These are phyloP conservation scores for Coenonympha glycerion DNA, from an alignment of 2,888 invertebrate species.

Conservation along the genomic window DNA sequence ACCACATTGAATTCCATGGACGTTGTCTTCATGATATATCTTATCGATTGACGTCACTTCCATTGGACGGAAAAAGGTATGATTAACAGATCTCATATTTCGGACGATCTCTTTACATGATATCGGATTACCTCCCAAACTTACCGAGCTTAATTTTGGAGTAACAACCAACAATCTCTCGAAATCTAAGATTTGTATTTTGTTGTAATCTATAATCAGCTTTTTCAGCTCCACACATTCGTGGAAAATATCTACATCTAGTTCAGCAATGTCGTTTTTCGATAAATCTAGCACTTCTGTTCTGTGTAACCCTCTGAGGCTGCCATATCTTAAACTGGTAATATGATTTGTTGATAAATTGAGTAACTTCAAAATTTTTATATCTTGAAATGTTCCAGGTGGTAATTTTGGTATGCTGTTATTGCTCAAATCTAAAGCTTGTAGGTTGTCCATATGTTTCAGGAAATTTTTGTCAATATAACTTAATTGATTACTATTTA, in stretches of 20 bases:
- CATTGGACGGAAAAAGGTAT: slow-evolving; percentile 34
- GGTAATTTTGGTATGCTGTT: slow-evolving; percentile 47
- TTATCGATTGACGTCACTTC: slow-evolving; percentile 60
- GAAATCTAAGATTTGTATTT: slow-evolving; percentile 51
- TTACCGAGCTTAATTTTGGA: slow-evolving; percentile 48
- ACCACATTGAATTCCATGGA: slow-evolving; percentile 63
- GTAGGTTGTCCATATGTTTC: slow-evolving; percentile 42
- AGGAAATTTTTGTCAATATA: slow-evolving; percentile 45
- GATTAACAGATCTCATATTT: slow-evolving; percentile 41
- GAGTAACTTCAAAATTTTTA: slow-evolving; percentile 49
- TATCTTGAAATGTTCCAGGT: slow-evolving; percentile 56
- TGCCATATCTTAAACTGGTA: slow-evolving; percentile 50
- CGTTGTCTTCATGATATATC: slow-evolving; percentile 64
- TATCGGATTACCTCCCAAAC: slow-evolving; percentile 62
- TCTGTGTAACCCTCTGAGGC: slow-evolving; percentile 52
- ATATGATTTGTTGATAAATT: slow-evolving; percentile 56
- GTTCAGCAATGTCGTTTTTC: slow-evolving; percentile 43
- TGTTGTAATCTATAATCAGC: slow-evolving; percentile 59
- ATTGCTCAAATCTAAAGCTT: slow-evolving; percentile 50
- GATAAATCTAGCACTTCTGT: slow-evolving; percentile 57
- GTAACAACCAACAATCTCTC: slow-evolving; percentile 43
- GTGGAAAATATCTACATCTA: slow-evolving; percentile 59
- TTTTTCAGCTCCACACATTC: slow-evolving; percentile 53
- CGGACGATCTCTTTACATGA: slow-evolving; percentile 57
- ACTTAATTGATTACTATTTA: slow-evolving; percentile 46